These are phyloP conservation scores for Lithobates sylvaticus DNA, from an alignment of 2,797 vertebrate species.

Conservation along the genomic window DNA sequence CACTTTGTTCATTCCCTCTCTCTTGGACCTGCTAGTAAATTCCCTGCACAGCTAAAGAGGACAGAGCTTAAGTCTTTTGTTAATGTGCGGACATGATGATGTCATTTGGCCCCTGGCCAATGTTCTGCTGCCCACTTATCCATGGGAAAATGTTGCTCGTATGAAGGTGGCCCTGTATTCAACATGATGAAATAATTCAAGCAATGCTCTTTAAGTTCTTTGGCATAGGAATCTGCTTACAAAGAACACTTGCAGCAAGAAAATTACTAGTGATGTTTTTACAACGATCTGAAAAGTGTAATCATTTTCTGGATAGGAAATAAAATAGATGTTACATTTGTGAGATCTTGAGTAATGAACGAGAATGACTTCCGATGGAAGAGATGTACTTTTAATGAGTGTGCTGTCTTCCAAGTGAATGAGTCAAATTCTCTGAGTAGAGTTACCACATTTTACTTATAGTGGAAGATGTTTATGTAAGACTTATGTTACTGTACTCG, in stretches of 20 bases:
- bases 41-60: conserved; percentile 68
- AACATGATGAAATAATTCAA: conserved; percentile 74
- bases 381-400: conserved; percentile 3
- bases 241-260: conserved; percentile 14
- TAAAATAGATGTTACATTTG: conserved; percentile 28
- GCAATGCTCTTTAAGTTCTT: conserved; percentile 67
- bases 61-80: conserved; percentile 70
- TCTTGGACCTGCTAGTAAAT: conserved; percentile 69
- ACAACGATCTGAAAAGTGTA: conserved; percentile 19
- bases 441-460: neutral
- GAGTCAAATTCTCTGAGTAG: neutral
- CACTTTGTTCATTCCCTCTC: neutral
- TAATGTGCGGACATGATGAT: conserved; percentile 73
- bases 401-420: conserved; percentile 6
- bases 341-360: conserved; percentile 6
- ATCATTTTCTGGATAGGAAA: conserved; percentile 12
- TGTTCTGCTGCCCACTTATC: conserved; percentile 70
- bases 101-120: conserved; percentile 76
- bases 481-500: neutral
- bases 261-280: conserved; percentile 36
- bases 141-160: conserved; percentile 76
- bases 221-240: conserved; percentile 5
- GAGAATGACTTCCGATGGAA: conserved; percentile 16
- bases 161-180: conserved; percentile 71
- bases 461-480: neutral